Conservation (phyloP, 2,888 invertebrate species). For the Rosalia funebris region DNA sequence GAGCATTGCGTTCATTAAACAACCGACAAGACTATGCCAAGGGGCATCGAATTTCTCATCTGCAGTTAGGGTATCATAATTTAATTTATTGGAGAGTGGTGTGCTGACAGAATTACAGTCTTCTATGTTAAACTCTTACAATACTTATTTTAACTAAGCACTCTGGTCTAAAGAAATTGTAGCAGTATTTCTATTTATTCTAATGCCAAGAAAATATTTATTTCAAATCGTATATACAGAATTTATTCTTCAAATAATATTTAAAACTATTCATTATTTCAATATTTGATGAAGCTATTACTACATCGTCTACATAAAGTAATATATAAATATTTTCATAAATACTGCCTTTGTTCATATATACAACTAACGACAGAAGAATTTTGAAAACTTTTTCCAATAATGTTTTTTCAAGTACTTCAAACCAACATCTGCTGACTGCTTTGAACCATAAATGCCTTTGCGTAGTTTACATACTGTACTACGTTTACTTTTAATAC, state of each 20-base stretch:
- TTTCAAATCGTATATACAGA: too few relatives aligned
- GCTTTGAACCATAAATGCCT: neutral
- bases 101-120: slow-evolving; percentile 38
- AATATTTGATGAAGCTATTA: neutral
- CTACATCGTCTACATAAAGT: too few relatives aligned
- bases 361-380: neutral
- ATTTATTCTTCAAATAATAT: slow-evolving; percentile 1
- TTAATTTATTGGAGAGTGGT: slow-evolving; percentile 43
- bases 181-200: too few relatives aligned
- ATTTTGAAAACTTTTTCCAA: neutral
- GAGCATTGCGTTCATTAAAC: slow-evolving; percentile 39
- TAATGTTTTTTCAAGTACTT: neutral
- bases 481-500: too few relatives aligned
- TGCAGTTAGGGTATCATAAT: slow-evolving; percentile 45
- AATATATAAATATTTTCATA: slow-evolving; percentile 1
- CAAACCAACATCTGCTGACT: neutral
- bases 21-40: slow-evolving; percentile 37
- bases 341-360: neutral
- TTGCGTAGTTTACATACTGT: neutral
- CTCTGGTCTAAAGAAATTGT: too few relatives aligned
- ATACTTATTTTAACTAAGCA: slow-evolving; percentile 39
- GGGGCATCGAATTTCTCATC: slow-evolving; percentile 43
- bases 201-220: too few relatives aligned
- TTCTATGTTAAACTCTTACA: slow-evolving; percentile 47
- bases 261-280: neutral